Evolutionary conservation across 2,113 vertebrate species (phyloP), one percentile per base, ranked within the genome.

Genomic region (Cavia porcellus): DNA sequence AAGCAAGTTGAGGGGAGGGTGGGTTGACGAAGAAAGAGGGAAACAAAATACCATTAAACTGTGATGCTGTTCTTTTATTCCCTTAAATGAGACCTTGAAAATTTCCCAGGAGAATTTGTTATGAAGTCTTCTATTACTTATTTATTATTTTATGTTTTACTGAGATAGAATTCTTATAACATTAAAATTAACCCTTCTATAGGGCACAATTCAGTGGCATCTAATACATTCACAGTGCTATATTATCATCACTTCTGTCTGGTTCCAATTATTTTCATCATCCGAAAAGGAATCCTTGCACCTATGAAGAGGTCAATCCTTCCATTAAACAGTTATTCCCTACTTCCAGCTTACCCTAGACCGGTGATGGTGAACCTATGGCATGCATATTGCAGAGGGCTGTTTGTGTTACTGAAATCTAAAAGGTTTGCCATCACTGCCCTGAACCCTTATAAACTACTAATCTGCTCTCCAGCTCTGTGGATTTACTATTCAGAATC

Each of bases 101-200:
- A 70, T 82, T 82, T 96, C 82, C 38, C 81, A 87, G 32, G 45
- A 75, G 55, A 89, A 88, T 75, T 83, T 79, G 61, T 77, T 77
- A 92, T 93, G 89, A 42, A 19, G 20, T 90, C 93, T 87, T 61
- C 14, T 75, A 32, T 59, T 86, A 89, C 47, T 89, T 80, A 25
- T 30, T 72, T 93, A 70, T 88, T 74, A 89, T 70, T 90, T 89
- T 92, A 38, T 75, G 25, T 80, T 92, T 95, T 92, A 82, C 45
- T 90, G 72, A 92, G 79, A 83, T 47, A 68, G 38, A 96, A 85
- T 82, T 90, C 94, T 64, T 24, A n/a, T 52, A 52, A 52, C 38
- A 83, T 52, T 86, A 87, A 95, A 93, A 89, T 68, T 32, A 86
- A 61, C 55, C 52, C 13, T 89, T 93, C 89, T 61, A 38, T 57